Evolutionary conservation across 2,797 vertebrate genomes (phyloP).

Genomic region (Etheostoma perlongum): DNA sequence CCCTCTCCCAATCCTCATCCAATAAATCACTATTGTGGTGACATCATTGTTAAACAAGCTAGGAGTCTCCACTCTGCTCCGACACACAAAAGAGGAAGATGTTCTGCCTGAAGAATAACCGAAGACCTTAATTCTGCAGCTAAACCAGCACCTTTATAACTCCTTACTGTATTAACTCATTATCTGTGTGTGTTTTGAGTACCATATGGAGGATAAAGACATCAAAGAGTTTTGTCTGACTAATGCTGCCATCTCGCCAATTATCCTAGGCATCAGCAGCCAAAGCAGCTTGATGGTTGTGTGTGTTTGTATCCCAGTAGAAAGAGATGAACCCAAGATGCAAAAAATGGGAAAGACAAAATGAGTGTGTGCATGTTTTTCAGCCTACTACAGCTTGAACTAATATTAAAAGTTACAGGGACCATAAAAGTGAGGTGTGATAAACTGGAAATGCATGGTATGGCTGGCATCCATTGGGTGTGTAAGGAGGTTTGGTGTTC

Average conservation of each 20-base stretch:
- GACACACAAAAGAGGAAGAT: conserved; percentile 6
- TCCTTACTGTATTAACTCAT: conserved; percentile 23
- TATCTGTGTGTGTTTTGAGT: conserved; percentile 22
- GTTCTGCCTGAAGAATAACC: not conserved
- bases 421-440: conserved; percentile 45
- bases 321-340: conserved; percentile 10
- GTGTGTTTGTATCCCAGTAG: conserved; percentile 32
- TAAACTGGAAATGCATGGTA: conserved; percentile 62
- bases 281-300: conserved; percentile 64
- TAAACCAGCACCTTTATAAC: conserved; percentile 14
- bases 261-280: conserved; percentile 63
- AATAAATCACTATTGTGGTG: conserved; percentile 75
- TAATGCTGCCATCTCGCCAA: conserved; percentile 57
- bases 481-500: conserved; percentile 57
- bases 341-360: conserved; percentile 5
- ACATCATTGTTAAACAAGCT: conserved; percentile 81
- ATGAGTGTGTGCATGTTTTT: conserved; percentile 7
- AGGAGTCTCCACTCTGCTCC: conserved; percentile 47
- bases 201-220: conserved; percentile 64
- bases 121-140: conserved; percentile 26
- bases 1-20: conserved; percentile 73
- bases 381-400: conserved; percentile 10
- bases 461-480: conserved; percentile 63
- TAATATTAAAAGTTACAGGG: conserved; percentile 22
- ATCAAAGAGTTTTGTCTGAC: conserved; percentile 59